A percentile compares a stretch with the other conserved stretches of the same genome.
phyloP scores from a whole-genome alignment of 2,113 vertebrate species.

The Pteronura brasiliensis region DNA sequence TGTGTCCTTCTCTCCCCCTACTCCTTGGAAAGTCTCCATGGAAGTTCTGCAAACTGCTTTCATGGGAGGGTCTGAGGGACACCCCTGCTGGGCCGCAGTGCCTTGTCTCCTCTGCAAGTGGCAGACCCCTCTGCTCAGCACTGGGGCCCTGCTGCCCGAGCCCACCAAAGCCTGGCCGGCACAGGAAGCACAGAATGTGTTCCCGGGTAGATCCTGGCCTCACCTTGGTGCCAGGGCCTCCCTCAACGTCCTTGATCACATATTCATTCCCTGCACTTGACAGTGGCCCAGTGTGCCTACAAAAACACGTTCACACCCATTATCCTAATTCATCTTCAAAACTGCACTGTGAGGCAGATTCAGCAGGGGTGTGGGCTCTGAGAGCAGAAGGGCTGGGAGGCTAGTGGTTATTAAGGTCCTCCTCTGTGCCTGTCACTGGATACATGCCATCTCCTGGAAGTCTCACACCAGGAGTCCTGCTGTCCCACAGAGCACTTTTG shows the following conservation, averaged over 20 bases:
- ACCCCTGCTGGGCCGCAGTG: rapidly evolving
- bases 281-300: rapidly evolving
- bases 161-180: rapidly evolving
- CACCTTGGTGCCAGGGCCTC: rapidly evolving
- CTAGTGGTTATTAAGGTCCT: neutral
- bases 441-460: rapidly evolving
- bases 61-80: rapidly evolving
- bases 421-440: neutral
- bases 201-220: neutral
- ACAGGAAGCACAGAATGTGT: too few relatives aligned
- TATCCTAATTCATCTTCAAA: neutral
- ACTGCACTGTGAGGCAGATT: neutral
- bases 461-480: neutral
- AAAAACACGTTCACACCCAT: neutral
- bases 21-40: neutral
- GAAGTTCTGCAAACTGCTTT: neutral
- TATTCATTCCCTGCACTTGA: neutral
- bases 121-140: neutral
- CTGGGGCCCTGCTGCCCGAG: neutral
- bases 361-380: neutral
- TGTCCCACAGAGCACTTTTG: neutral
- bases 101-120: rapidly evolving
- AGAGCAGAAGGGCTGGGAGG: neutral
- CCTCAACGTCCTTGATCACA: neutral
- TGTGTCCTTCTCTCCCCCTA: neutral